Base-by-base conservation (phyloP, 1,140 invertebrate species). In the Magallana angulata region DNA sequence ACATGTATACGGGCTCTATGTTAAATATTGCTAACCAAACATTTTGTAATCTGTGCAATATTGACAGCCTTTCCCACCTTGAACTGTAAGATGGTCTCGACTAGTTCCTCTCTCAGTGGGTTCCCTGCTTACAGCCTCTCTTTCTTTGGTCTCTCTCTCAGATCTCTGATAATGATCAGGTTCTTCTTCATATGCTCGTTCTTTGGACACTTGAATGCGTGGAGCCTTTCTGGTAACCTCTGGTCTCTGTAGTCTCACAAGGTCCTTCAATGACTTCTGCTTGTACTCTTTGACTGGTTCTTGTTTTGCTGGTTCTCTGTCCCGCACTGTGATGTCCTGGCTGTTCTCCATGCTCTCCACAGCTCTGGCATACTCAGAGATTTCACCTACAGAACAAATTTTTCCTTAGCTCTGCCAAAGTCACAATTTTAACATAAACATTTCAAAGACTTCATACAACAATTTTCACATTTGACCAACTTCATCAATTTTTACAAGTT, bases 231-330 rank as follows among this genome's bases (percentile, higher is more conserved):
- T 89, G n/a, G 93, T 94, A 9, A 91, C 84, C 71, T 94, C 92
- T 7, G 94, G 94, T 48, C 92, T 88, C 89, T 94, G 94, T 18
- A 94, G 56, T 18, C 91, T 87, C 0, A 94, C 94, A 62, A 94
- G 24, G 14, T 93, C 89, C 56, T 87, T 90, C 76, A 92, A 93
- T 5, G 92, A 87, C 83, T 92, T 94, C 2, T 87, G 89, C 87
- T 91, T 92, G 85, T 88, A 90, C 1, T 85, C 56, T 84, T 90
- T 91, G 18, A 84, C 36, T 16, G 88, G 86, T 62, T 30, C 48
- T 14, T 88, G 24, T 76, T 16, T 68, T 14, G 84, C 71, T 58
- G 64, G 30, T 62, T 71, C 60, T 9, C 48, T 80, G 11, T n/a
- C 16, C 12, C 58, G 87, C 18, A 48, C 64, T 8, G 59, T 89